Evolutionary conservation across 2,888 invertebrate species (phyloP), one percentile per base, ranked within the genome.

Genomic region (Orchesellides sinensis): DNA sequence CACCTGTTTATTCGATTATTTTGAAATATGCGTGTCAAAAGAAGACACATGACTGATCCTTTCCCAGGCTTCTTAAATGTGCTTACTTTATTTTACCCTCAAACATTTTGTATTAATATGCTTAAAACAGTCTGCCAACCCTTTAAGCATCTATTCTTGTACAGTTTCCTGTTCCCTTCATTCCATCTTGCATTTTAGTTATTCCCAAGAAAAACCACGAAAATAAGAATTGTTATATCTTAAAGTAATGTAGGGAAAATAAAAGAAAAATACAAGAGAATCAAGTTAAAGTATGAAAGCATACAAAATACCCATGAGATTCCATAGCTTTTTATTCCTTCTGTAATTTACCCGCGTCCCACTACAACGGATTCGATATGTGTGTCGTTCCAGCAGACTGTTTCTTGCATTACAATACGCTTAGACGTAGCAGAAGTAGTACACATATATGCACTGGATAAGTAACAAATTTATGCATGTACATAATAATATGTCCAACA

Each of bases 251-350:
- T n/a, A 35, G 0, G n/a, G 40, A 61, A 6, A 47, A 12, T 47
- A 27, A 49, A 61, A 63, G 56, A 10, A 35, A 52, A n/a, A 40
- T n/a, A 40, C 40, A 45, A 29, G 68, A 25, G 52, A 47, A 66
- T 3, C 14, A 47, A 47, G 66, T 25, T 45, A 25, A n/a, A 45
- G 17, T 40, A n/a, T 49, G 17, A 29, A 27, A 49, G 27, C 8
- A 66, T 49, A 59, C 23, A 79, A 61, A 80, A 73, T 65, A 65
- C 72, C 80, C 73, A 73, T 32, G 72, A 59, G 80, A 68, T 80
- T 80, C 73, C 73, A 25, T 32, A 29, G 54, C 73, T 66, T 80
- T 61, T 80, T 73, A 72, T 72, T 65, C 27, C 59, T 66, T 47
- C 21, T 23, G 59, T 80, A 80, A 66, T 80, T 73, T 80, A 80